Base-by-base conservation (phyloP, 37 sponge, comb jelly and placozoan species). In the Aplysina aerophoba region DNA sequence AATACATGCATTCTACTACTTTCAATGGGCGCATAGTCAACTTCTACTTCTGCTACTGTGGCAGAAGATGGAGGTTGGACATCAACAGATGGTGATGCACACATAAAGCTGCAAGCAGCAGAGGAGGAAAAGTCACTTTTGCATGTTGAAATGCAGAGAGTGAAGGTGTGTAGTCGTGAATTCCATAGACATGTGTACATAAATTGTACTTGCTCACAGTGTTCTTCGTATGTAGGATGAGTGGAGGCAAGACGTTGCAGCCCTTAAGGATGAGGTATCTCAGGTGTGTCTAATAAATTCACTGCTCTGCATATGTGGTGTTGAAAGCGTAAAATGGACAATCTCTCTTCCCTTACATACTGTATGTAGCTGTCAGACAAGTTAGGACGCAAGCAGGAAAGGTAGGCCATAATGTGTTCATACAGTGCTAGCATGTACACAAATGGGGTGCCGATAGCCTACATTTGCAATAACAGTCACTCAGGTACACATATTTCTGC, bases 101-200 rank as follows among this genome's bases (percentile, higher is more conserved):
- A 13, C 15, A 11, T 50, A 55, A 30, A 55, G 53, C 28, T 80
- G 4, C 71, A 69, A 30, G 34, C 71, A 30, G 77, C 72, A 55
- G 92, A 85, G 41, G 92, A 92, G 55, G 92, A 92, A 85, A 92
- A 92, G 55, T 82, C 35, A n/a, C 31, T 88, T 24, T 20, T 92
- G 5, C 73, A 88, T 38, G 53, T 55, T 34, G 69, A 54, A 55
- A 50, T 92, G n/a, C 60, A 65, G 39, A 53, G 60, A 34, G 22
- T 85, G 8, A 81, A 86, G 92, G 88, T 85, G 81, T 36, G 20
- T 78, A 53, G 0, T 41, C 44, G 37, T 62, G 27, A 4, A 25
- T 62, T 4, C 11, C 71, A 69, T n/a, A 69, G 17, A 69, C 34
- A 27, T 69, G 30, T 35, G 30, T 69, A 69, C 71, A 4, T 27